Percentiles rank a stretch among this genome's conserved stretches.
Conservation (phyloP, 1,140 invertebrate genomes). For the Halyomorpha halys region DNA sequence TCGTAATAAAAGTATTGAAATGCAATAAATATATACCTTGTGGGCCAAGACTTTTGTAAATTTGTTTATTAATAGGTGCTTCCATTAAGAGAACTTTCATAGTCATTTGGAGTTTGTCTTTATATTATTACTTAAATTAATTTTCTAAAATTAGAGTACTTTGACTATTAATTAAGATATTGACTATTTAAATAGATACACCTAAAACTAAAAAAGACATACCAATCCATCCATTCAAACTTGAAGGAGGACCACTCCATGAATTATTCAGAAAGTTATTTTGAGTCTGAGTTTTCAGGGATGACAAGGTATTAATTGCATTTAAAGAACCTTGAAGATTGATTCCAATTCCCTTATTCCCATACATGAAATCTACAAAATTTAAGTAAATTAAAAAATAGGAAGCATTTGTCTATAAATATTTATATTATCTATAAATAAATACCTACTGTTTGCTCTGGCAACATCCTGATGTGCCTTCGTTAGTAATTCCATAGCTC, state of each 20-base stretch:
- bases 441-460: conserved; percentile 39
- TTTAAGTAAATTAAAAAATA: background rate
- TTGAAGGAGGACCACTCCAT: conserved; percentile 20
- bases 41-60: no score
- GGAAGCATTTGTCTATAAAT: background rate
- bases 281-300: background rate
- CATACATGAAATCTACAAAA: conserved; percentile 7
- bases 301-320: conserved; percentile 20
- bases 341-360: conserved; percentile 17
- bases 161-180: no score
- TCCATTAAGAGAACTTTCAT: no score
- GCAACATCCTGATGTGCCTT: conserved; percentile 39
- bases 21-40: no score
- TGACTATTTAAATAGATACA: no score
- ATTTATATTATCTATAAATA: conserved; percentile 2
- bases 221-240: conserved; percentile 20
- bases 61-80: no score
- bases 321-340: conserved; percentile 25
- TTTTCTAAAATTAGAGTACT: no score
- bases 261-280: conserved; percentile 22
- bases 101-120: no score
- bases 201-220: background rate
- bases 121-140: no score
- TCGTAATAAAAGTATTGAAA: no score
- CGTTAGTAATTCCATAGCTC: conserved; percentile 48